These are phyloP conservation scores for Lepus timidus DNA, from an alignment of 2,113 vertebrate genomes.

Conservation along the genomic window DNA sequence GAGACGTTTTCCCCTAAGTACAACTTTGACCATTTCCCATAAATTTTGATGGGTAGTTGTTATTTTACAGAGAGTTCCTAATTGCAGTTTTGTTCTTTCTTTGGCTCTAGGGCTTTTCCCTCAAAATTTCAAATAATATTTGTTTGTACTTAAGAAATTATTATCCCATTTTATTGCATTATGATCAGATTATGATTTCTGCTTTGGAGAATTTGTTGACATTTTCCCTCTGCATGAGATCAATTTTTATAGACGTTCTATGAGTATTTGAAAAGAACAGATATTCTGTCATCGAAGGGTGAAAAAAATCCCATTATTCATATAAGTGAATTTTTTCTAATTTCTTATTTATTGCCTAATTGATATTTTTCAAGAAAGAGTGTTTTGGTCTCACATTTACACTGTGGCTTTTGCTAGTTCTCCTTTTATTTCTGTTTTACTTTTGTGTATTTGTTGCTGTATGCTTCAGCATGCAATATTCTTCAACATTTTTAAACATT, in stretches of 20 bases:
- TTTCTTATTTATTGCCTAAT: slow-evolving; percentile 50
- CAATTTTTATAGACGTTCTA: slow-evolving; percentile 29
- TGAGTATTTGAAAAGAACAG: slow-evolving; percentile 19
- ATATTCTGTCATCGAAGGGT: slow-evolving; percentile 4
- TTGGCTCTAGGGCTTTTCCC: slow-evolving; percentile 22
- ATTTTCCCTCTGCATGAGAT: background rate
- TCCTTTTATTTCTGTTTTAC: slow-evolving; percentile 19
- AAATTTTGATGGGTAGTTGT: slow-evolving; percentile 71
- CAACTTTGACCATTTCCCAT: slow-evolving; percentile 61
- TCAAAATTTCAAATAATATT: slow-evolving; percentile 54
- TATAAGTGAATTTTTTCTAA: background rate
- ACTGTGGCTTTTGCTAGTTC: background rate
- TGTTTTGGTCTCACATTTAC: background rate
- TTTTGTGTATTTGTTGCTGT: background rate
- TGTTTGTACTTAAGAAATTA: slow-evolving; percentile 65
- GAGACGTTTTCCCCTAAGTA: slow-evolving; percentile 66
- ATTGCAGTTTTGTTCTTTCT: slow-evolving; percentile 72
- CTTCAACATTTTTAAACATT: slow-evolving; percentile 22
- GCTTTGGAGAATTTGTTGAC: slow-evolving; percentile 42
- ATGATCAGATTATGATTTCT: slow-evolving; percentile 55
- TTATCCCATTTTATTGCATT: slow-evolving; percentile 53
- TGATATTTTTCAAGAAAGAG: slow-evolving; percentile 32
- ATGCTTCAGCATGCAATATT: background rate
- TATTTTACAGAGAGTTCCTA: slow-evolving; percentile 71
- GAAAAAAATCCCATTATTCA: slow-evolving; percentile 13